phyloP scores from a whole-genome alignment of 2,797 vertebrate genomes.

The Microcaecilia unicolor region DNA sequence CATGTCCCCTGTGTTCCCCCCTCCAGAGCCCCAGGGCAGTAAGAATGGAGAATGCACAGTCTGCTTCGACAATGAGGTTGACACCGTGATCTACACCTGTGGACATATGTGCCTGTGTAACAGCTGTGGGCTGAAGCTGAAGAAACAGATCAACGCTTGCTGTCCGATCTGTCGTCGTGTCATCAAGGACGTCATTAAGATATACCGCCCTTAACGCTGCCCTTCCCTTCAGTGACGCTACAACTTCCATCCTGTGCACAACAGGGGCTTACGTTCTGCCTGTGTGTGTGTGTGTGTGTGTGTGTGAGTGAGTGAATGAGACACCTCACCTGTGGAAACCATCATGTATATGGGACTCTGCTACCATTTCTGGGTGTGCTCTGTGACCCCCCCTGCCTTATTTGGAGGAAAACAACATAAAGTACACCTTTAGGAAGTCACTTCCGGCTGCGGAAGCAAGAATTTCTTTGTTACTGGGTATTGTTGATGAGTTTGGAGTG shows the following conservation, averaged over 20 bases:
- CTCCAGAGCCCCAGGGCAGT: conserved; percentile 61
- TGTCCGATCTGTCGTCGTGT: conserved; percentile 93
- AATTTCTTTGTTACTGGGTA: no score
- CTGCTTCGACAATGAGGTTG: conserved; percentile 94
- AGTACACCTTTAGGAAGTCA: no score
- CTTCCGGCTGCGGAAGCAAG: no score
- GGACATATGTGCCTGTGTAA: conserved; percentile 98
- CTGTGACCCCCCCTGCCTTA: no score
- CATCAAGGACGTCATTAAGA: conserved; percentile 97
- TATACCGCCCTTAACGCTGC: conserved; percentile 89
- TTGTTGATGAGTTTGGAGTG: no score
- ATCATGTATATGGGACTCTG: no score
- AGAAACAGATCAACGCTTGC: conserved; percentile 86
- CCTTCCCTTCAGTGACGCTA: no score
- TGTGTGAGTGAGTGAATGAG: background rate
- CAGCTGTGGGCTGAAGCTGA: conserved; percentile 88
- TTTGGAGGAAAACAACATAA: no score
- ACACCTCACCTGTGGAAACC: no score
- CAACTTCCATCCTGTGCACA: no score
- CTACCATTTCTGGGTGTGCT: no score
- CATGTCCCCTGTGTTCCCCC: conserved; percentile 65
- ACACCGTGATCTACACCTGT: conserved; percentile 96
- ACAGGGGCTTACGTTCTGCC: no score
- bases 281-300: background rate
- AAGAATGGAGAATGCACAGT: conserved; percentile 90